Evolutionary conservation across 2,888 invertebrate species (phyloP).

Genomic region (Listrodromus nycthemerus): DNA sequence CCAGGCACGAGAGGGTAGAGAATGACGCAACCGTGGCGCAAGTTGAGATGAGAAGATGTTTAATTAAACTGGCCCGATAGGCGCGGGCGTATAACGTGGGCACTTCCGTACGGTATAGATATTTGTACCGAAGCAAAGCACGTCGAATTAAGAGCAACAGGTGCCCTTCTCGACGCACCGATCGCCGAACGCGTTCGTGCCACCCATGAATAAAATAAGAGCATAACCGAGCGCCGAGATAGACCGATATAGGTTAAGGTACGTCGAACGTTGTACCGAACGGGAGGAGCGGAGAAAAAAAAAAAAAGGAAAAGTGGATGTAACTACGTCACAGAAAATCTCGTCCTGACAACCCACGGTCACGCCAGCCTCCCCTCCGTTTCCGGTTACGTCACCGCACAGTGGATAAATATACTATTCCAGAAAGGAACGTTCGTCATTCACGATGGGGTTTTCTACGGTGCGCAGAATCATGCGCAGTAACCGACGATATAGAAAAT

Average conservation of each 20-base stretch:
- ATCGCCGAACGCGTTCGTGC: slow-evolving; percentile 72
- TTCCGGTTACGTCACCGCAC: slow-evolving; percentile 49
- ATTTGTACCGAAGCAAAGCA: slow-evolving; percentile 52
- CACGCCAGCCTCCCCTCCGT: slow-evolving; percentile 13
- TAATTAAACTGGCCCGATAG: neutral
- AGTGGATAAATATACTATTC: neutral
- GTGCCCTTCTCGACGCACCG: slow-evolving; percentile 74
- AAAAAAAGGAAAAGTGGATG: neutral
- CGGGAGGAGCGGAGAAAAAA: neutral
- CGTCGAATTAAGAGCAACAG: slow-evolving; percentile 82
- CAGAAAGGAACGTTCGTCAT: neutral
- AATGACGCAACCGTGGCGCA: no score
- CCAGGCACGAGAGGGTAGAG: no score
- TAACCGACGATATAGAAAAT: no score
- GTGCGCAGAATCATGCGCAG: neutral
- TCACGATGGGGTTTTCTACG: neutral
- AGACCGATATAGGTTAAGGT: slow-evolving; percentile 7
- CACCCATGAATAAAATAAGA: slow-evolving; percentile 23
- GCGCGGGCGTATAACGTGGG: neutral
- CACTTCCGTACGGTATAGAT: slow-evolving; percentile 3
- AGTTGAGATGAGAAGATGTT: neutral
- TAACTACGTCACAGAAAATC: slow-evolving; percentile 54
- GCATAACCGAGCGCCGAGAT: slow-evolving; percentile 3
- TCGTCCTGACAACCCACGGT: slow-evolving; percentile 43
- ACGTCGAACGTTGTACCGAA: neutral